A percentile compares a stretch with the other conserved stretches of the same genome.
These are phyloP conservation scores for Tretioscincus oriximinensis DNA, from an alignment of 2,113 vertebrate genomes.

Conservation along the genomic window DNA sequence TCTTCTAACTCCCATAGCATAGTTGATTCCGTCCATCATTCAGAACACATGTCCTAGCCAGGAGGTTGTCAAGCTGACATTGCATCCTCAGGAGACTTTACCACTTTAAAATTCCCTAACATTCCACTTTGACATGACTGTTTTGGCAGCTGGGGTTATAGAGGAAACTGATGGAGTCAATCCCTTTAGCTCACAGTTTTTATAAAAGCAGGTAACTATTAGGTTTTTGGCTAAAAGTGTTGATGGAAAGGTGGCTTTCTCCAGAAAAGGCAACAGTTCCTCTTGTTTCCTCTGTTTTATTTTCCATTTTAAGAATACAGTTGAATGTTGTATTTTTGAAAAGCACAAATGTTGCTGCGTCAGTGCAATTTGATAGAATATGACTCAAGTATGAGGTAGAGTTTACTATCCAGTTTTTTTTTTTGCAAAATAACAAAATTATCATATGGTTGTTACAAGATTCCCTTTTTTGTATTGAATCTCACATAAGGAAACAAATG, in stretches of 20 bases:
- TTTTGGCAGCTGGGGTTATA: slow-evolving; percentile 70
- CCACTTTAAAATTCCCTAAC: slow-evolving; percentile 75
- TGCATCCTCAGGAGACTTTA: slow-evolving; percentile 76
- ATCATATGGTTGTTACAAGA: neutral
- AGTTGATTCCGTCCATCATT: slow-evolving; percentile 63
- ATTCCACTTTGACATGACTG: slow-evolving; percentile 72
- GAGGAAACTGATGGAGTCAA: slow-evolving; percentile 62
- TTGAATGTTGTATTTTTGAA: neutral
- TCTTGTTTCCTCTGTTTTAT: slow-evolving; percentile 1
- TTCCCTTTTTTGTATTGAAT: neutral
- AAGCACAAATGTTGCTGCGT: no score
- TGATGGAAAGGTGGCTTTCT: slow-evolving; percentile 48
- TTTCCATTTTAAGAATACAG: neutral
- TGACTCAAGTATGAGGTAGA: no score
- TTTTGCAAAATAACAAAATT: neutral
- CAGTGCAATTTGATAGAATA: no score
- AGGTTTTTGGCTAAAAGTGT: slow-evolving; percentile 65
- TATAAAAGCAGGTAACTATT: slow-evolving; percentile 67
- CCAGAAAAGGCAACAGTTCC: slow-evolving; percentile 32
- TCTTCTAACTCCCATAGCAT: slow-evolving; percentile 58
- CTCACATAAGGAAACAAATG: neutral
- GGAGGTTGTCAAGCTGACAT: slow-evolving; percentile 68
- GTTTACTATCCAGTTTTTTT: no score
- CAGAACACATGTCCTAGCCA: slow-evolving; percentile 64
- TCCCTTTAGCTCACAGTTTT: slow-evolving; percentile 57